Evolutionary conservation across 2,888 invertebrate genomes (phyloP).

Genomic region (Bombyx huttoni): DNA sequence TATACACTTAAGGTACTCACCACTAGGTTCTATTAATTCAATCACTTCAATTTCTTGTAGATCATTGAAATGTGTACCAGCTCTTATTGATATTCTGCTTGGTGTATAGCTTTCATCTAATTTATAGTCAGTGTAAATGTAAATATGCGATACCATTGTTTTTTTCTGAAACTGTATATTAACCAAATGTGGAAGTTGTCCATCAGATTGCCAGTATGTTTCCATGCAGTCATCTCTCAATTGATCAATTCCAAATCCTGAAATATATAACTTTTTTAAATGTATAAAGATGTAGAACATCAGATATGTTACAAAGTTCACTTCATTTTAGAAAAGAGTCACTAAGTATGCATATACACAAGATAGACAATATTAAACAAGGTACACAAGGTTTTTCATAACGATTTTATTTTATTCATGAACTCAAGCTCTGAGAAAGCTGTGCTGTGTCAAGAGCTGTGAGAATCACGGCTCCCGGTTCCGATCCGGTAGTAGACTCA

Average conservation of each 20-base stretch:
- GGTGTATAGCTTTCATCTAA: slow-evolving; percentile 99
- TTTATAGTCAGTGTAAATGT: slow-evolving; percentile 98
- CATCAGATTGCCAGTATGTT: slow-evolving; percentile 99
- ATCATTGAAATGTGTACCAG: slow-evolving; percentile 97
- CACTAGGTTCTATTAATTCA: slow-evolving; percentile 92
- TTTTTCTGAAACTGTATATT: slow-evolving; percentile 97
- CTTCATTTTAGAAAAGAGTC: no score
- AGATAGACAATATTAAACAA: no score
- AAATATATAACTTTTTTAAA: slow-evolving; percentile 2
- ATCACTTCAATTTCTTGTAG: slow-evolving; percentile 95
- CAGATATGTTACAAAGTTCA: not conserved
- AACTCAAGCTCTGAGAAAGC: no score
- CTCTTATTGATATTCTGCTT: slow-evolving; percentile 91
- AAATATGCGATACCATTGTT: slow-evolving; percentile 95
- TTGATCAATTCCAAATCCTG: slow-evolving; percentile 98
- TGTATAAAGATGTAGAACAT: not conserved
- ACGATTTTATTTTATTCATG: no score
- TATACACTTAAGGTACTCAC: slow-evolving; percentile 33
- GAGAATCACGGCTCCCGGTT: no score
- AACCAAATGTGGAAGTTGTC: slow-evolving; percentile 96
- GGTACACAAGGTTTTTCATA: no score
- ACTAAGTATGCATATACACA: no score
- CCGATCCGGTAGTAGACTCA: no score
- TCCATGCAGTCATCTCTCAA: slow-evolving; percentile 95
- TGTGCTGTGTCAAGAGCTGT: no score